These are phyloP conservation scores for Cephalopterus ornatus DNA, from an alignment of 2,113 vertebrate species.

Conservation along the genomic window DNA sequence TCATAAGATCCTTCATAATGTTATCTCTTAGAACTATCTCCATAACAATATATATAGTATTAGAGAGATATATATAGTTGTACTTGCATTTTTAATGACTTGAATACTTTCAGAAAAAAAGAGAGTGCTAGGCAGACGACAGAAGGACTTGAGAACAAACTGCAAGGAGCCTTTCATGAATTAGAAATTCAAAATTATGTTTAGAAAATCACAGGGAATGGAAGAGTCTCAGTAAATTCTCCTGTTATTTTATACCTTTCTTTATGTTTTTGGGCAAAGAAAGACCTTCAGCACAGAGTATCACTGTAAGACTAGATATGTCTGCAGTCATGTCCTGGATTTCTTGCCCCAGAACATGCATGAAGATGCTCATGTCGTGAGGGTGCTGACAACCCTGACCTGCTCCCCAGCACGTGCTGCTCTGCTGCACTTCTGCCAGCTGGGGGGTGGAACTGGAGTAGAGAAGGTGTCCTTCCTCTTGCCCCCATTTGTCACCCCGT, in stretches of 20 bases:
- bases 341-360: neutral
- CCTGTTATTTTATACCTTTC: neutral
- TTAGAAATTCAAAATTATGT: neutral
- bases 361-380: neutral
- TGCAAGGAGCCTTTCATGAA: neutral
- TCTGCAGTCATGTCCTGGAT: neutral
- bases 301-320: neutral
- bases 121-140: neutral
- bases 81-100: constrained; percentile 51
- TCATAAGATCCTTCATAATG: constrained; percentile 40
- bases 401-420: neutral
- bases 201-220: neutral
- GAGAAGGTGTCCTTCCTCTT: neutral
- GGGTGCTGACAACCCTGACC: neutral
- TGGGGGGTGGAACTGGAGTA: neutral
- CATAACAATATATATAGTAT: constrained; percentile 51
- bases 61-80: constrained; percentile 51
- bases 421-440: neutral
- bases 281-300: neutral
- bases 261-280: neutral
- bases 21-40: constrained; percentile 40
- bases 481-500: neutral
- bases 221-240: neutral
- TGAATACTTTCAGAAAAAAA: neutral
- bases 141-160: constrained; percentile 33